phyloP scores from a whole-genome alignment of 1,140 invertebrate species.

The Drosophila bifasciata region DNA sequence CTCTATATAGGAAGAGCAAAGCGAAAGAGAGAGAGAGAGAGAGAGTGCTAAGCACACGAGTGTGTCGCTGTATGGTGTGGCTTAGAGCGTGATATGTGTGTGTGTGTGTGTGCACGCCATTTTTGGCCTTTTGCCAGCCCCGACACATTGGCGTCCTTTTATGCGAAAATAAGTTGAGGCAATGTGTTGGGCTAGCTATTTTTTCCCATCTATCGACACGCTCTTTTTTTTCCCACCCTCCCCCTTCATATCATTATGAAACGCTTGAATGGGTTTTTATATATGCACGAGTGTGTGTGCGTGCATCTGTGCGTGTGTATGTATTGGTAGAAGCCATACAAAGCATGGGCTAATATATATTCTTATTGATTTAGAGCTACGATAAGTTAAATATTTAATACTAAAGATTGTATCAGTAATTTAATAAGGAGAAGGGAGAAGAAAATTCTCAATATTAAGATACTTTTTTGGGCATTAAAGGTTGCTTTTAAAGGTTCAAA shows the following conservation, averaged over 20 bases:
- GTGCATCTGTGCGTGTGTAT: slow-evolving; percentile 17
- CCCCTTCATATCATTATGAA: slow-evolving; percentile 73
- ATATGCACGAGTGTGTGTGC: slow-evolving; percentile 42
- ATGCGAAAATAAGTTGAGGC: slow-evolving; percentile 80
- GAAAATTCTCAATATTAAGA: slow-evolving; percentile 8
- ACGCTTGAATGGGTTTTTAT: slow-evolving; percentile 76
- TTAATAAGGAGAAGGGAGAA: slow-evolving; percentile 23
- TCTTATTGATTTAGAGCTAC: slow-evolving; percentile 59
- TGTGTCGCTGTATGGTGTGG: not conserved
- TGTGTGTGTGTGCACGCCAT: slow-evolving; percentile 40
- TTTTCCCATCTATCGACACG: slow-evolving; percentile 38
- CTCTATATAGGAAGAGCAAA: slow-evolving; percentile 41
- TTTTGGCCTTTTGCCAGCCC: slow-evolving; percentile 77
- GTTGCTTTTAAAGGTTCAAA: not conserved
- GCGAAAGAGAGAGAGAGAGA: not conserved
- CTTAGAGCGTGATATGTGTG: slow-evolving; percentile 7
- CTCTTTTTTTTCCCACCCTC: slow-evolving; percentile 39
- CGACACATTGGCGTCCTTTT: slow-evolving; percentile 80
- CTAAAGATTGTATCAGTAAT: slow-evolving; percentile 44
- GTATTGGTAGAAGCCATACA: slow-evolving; percentile 16
- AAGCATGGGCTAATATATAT: slow-evolving; percentile 42
- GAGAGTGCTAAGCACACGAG: not conserved
- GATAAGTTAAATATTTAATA: slow-evolving; percentile 62
- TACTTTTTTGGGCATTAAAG: not conserved
- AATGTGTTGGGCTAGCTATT: slow-evolving; percentile 67